A percentile compares a stretch with the other conserved stretches of the same genome.
These are phyloP conservation scores for human (Homo sapiens) DNA, from an alignment of 2,113 vertebrate species.

Conservation along the genomic window DNA sequence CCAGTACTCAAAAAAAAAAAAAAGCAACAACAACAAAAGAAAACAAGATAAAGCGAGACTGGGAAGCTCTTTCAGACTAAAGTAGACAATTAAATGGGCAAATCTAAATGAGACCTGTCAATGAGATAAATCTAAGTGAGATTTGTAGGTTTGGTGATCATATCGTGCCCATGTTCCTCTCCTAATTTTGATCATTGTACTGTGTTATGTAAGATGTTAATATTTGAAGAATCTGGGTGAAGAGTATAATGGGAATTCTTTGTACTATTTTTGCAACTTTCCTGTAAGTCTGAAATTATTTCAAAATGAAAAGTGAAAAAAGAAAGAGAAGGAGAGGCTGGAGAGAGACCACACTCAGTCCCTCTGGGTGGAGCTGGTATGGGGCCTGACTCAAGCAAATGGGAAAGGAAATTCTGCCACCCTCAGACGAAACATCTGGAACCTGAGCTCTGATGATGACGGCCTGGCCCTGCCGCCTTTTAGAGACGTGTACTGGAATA, in stretches of 20 bases:
- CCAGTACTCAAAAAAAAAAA: too few relatives aligned
- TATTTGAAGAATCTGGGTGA: conserved; percentile 41
- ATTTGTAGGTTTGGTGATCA: not conserved
- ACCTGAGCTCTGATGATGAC: not conserved
- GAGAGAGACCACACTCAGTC: not conserved
- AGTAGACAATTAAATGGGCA: not conserved
- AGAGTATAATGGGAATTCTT: conserved; percentile 56
- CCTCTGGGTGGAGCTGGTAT: not conserved
- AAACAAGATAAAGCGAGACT: not conserved
- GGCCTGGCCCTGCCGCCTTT: not conserved
- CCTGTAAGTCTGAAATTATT: conserved; percentile 55
- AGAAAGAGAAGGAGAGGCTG: not conserved
- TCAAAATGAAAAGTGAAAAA: not conserved
- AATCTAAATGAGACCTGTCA: not conserved
- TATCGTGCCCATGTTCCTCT: not conserved
- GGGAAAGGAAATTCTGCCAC: not conserved
- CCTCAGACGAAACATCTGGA: not conserved
- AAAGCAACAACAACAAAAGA: not conserved
- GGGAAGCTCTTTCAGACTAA: not conserved
- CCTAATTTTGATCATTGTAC: not conserved
- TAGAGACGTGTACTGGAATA: accelerated
- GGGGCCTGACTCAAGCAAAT: not conserved
- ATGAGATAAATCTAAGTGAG: not conserved
- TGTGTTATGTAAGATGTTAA: not conserved
- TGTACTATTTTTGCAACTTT: conserved; percentile 55